Conservation (phyloP, 2,113 vertebrate species). For the Myxocyprinus asiaticus region DNA sequence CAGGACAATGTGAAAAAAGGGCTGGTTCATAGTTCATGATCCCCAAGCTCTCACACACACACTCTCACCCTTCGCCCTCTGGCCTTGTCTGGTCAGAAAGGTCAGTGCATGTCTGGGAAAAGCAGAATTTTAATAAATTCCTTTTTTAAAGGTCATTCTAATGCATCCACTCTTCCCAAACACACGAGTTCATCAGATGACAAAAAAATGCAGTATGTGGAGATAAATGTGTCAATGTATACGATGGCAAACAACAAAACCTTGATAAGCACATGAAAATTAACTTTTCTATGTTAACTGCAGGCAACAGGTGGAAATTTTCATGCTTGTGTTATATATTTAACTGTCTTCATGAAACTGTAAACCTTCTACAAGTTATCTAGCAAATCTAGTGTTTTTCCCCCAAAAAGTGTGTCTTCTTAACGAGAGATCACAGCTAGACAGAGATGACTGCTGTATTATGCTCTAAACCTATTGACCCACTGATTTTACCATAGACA, state of each 20-base stretch:
- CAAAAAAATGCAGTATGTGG: neutral
- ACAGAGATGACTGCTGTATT: neutral
- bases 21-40: too few relatives aligned
- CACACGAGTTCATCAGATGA: slow-evolving; percentile 30
- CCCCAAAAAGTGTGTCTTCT: neutral
- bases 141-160: slow-evolving; percentile 78
- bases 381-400: too few relatives aligned
- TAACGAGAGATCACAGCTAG: neutral
- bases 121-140: slow-evolving; percentile 86
- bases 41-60: neutral
- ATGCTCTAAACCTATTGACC: slow-evolving; percentile 30
- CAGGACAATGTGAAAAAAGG: too few relatives aligned
- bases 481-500: slow-evolving; percentile 11
- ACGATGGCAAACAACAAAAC: too few relatives aligned
- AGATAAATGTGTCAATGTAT: neutral
- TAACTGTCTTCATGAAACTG: too few relatives aligned
- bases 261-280: too few relatives aligned
- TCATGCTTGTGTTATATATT: too few relatives aligned
- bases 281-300: too few relatives aligned
- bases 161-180: slow-evolving; percentile 1
- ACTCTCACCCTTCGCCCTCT: slow-evolving; percentile 74
- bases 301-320: too few relatives aligned
- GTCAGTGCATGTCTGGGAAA: slow-evolving; percentile 97
- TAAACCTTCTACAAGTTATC: too few relatives aligned
- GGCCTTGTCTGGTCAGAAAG: slow-evolving; percentile 98